Evolutionary conservation across 2,113 vertebrate species (phyloP).

Genomic region (Dicerorhinus sumatrensis): DNA sequence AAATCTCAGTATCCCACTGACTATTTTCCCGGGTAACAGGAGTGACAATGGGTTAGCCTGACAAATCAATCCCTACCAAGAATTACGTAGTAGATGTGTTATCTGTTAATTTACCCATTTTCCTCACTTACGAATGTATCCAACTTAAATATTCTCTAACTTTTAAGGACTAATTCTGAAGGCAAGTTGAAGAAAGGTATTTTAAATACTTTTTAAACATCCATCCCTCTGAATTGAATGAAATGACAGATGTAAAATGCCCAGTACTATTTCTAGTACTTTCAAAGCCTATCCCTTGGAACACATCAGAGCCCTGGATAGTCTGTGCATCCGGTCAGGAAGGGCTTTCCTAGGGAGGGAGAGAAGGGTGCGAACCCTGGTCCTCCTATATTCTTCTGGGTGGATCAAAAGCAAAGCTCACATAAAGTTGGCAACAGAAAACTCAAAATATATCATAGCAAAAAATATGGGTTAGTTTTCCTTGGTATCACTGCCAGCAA

Average conservation of each 20-base stretch:
- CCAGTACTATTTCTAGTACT: background rate
- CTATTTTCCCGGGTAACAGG: background rate
- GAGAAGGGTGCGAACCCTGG: background rate
- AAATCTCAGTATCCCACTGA: background rate
- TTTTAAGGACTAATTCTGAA: slow-evolving; percentile 29
- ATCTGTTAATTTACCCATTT: background rate
- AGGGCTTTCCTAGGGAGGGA: background rate
- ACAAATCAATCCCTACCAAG: background rate
- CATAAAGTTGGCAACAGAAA: slow-evolving; percentile 59
- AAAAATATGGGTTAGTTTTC: slow-evolving; percentile 33
- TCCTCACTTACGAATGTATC: background rate
- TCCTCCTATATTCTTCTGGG: slow-evolving; percentile 48
- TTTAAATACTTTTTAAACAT: background rate
- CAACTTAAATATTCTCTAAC: background rate
- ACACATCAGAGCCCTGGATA: background rate
- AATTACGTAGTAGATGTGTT: background rate
- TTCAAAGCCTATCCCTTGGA: background rate
- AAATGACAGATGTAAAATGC: background rate
- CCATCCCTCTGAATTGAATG: background rate
- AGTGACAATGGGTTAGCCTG: background rate
- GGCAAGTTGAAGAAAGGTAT: background rate
- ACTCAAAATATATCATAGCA: slow-evolving; percentile 38
- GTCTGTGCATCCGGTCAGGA: background rate
- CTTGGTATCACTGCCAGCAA: background rate
- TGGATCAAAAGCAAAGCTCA: slow-evolving; percentile 70